Percentiles rank a stretch among this genome's conserved stretches.
These are phyloP conservation scores for Tiphia femorata DNA, from an alignment of 2,888 invertebrate species.

Conservation along the genomic window DNA sequence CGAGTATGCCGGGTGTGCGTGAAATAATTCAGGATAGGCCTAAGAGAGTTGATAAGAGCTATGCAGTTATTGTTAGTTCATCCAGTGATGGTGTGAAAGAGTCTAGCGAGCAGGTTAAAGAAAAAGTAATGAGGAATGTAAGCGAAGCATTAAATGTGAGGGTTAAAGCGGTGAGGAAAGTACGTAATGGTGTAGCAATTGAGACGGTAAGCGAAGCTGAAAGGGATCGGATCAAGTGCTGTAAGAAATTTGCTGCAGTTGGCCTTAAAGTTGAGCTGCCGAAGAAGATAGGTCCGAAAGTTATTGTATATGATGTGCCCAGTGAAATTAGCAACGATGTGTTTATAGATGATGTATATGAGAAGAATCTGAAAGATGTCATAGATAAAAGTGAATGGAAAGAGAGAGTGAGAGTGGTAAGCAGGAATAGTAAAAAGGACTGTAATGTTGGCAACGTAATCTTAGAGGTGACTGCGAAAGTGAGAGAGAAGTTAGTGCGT, in stretches of 20 bases:
- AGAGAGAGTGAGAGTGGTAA: not conserved
- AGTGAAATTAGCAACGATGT: not conserved
- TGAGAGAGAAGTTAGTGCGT: not conserved
- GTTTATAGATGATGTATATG: not conserved
- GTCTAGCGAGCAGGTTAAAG: constrained; percentile 3
- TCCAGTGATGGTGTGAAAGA: not conserved
- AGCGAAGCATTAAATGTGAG: not conserved
- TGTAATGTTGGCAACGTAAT: not conserved
- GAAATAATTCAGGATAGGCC: not conserved
- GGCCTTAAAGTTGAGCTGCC: not conserved
- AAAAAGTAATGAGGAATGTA: not conserved
- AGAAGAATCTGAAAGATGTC: not conserved
- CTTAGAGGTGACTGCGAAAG: not conserved
- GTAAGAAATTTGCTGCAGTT: not conserved
- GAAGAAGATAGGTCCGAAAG: not conserved
- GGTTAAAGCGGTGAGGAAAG: constrained; percentile 3
- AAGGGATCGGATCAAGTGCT: not conserved
- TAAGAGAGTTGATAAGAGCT: not conserved
- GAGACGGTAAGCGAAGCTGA: constrained; percentile 1
- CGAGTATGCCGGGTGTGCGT: not conserved
- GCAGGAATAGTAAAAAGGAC: not conserved
- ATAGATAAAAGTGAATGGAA: not conserved
- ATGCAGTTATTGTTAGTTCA: not conserved
- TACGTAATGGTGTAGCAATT: not conserved
- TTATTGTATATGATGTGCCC: constrained; percentile 1